Conservation (phyloP, 2,797 vertebrate genomes). For the Phataginus tricuspis region DNA sequence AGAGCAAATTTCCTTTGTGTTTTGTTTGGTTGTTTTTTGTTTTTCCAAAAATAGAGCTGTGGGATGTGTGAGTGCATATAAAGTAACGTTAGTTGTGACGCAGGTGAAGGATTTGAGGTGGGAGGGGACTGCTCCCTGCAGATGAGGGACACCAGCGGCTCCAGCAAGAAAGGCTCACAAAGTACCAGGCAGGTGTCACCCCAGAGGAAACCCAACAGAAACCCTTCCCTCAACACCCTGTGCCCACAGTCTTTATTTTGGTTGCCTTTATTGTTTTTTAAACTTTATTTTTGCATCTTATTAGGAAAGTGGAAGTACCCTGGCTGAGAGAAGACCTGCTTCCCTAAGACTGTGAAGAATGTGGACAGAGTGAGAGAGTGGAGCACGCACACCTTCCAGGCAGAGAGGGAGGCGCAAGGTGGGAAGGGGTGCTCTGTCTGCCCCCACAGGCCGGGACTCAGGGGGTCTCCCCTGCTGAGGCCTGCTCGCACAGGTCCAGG, state of each 20-base stretch:
- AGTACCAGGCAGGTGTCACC: background rate
- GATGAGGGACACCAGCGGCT: background rate
- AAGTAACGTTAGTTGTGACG: background rate
- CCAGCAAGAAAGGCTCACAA: too few relatives aligned
- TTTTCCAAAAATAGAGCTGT: background rate
- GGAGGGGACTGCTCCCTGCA: background rate
- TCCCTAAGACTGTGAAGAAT: too few relatives aligned
- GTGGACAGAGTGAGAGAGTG: background rate
- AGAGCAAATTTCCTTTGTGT: background rate
- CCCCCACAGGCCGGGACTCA: background rate
- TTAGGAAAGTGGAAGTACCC: background rate
- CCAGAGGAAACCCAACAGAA: background rate
- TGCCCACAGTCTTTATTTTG: background rate
- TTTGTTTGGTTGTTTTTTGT: background rate
- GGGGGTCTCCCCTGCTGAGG: background rate
- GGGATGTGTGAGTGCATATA: background rate
- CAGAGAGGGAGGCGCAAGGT: background rate
- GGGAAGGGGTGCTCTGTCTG: background rate
- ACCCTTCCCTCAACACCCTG: too few relatives aligned
- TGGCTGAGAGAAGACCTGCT: background rate
- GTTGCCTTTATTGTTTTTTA: background rate
- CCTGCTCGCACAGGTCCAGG: fast-evolving
- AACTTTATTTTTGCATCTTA: background rate
- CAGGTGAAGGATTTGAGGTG: background rate
- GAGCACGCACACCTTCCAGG: background rate